A percentile compares a stretch with the other conserved stretches of the same genome.
Conservation (phyloP, 2,888 invertebrate genomes). For the Hartigia nigra region DNA sequence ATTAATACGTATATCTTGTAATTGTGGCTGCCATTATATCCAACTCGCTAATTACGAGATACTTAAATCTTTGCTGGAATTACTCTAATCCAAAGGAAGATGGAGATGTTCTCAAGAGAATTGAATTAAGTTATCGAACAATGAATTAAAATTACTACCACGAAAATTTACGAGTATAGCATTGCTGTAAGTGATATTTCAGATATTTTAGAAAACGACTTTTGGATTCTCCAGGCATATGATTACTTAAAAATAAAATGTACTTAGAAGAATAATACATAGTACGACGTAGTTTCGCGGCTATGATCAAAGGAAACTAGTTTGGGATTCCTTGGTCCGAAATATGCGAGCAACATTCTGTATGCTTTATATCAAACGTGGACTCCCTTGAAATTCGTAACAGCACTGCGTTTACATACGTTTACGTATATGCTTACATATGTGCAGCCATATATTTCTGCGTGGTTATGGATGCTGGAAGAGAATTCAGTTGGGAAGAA, state of each 20-base stretch:
- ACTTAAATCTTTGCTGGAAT: background rate
- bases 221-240: background rate
- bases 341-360: slow-evolving; percentile 38
- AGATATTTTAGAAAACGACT: background rate
- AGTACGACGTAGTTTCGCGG: slow-evolving; percentile 36
- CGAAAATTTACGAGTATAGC: background rate
- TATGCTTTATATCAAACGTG: slow-evolving; percentile 29
- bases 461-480: background rate
- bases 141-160: background rate
- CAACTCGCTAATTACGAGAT: background rate
- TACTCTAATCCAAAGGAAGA: background rate
- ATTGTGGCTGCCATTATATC: background rate
- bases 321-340: slow-evolving; percentile 45
- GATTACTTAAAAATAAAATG: background rate
- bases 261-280: background rate
- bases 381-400: background rate
- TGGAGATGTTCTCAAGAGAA: background rate
- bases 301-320: slow-evolving; percentile 47
- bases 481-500: background rate
- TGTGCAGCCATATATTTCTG: background rate
- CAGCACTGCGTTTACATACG: background rate
- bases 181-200: background rate
- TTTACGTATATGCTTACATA: background rate
- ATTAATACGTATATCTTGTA: background rate
- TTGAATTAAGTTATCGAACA: background rate